Evolutionary conservation across 2,113 vertebrate genomes (phyloP), one percentile per base, ranked within the genome.

Genomic region (Lampris megalopsis): DNA sequence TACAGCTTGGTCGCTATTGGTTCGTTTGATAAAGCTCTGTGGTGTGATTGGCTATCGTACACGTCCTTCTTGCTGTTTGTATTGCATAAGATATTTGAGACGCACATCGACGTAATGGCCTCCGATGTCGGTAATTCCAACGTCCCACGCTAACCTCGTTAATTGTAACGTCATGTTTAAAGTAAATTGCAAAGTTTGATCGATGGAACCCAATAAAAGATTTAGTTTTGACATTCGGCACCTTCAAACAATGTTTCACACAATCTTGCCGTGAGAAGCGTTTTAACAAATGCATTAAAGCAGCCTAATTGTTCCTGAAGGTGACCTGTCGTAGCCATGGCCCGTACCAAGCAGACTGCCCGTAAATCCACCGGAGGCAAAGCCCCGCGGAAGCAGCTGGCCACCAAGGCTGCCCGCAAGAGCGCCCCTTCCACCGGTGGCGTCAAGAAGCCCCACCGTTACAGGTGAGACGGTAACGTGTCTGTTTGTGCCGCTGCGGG

Each of bases 281-380:
- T 38, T 52, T 1, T 11, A 57, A 57, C 63, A 1, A 42, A 2
- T 3, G 61, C 3, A n/a, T 0, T 60, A 7, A 53, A 52, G 1
- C n/a, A 52, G 58, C 2, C 4, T 72, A 63, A 1, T 45, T 4
- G 45, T 72, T 2, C 7, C 54, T 38, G 61, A 53, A 92, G 88
- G 85, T 91, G 86, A 91, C 45, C 43, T 73, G 62, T 6, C 85
- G 76, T 58, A 78, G 71, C 48, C 58, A 96, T 96, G 95, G 95
- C 95, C 71, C 95, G 95, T 91, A 96, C 95, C 48, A 96, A 96
- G 93, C 95, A 96, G 88, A 96, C 95, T 0, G 95, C 95, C 60
- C 95, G 95, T 90, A 96, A 96, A 38, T 96, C 95, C 1, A 96
- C 96, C 1, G 96, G 96, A 68, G 96, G 95, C 1, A 97, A 97